Evolutionary conservation across 2,888 invertebrate species (phyloP).

Genomic region (Melinopterus prodromus): DNA sequence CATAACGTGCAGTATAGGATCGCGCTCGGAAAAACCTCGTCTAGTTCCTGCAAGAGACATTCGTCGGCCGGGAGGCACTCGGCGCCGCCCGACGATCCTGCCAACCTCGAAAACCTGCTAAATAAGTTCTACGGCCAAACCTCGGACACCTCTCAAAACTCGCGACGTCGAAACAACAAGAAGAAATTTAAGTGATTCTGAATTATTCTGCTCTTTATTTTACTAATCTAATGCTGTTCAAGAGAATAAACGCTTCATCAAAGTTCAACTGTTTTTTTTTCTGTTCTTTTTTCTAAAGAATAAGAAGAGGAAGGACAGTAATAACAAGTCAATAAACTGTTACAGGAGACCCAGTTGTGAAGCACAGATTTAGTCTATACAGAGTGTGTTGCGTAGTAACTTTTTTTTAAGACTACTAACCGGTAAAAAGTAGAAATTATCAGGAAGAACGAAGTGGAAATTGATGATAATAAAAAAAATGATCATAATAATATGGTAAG

Average conservation of each 20-base stretch:
- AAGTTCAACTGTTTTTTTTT: conserved; percentile 15
- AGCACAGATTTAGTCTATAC: no score
- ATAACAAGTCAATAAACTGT: not conserved
- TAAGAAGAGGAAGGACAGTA: not conserved
- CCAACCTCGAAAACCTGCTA: conserved; percentile 83
- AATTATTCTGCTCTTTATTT: conserved; percentile 28
- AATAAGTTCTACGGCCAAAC: conserved; percentile 80
- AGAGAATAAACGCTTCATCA: conserved; percentile 23
- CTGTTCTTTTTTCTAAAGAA: not conserved
- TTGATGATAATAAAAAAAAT: no score
- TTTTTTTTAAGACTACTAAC: no score
- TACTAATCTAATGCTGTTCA: conserved; percentile 22
- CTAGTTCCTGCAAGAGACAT: conserved; percentile 54
- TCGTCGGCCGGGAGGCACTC: conserved; percentile 43
- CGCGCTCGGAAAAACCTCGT: conserved; percentile 74
- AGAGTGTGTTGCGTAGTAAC: no score
- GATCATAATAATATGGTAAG: no score
- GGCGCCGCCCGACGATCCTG: conserved; percentile 70
- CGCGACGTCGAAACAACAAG: conserved; percentile 52
- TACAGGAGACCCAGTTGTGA: no score
- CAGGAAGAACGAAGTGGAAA: no score
- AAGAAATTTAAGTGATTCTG: conserved; percentile 33
- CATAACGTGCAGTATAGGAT: conserved; percentile 92
- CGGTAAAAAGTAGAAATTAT: no score
- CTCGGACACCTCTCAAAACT: conserved; percentile 54